phyloP scores from a whole-genome alignment of 2,888 invertebrate species.

The Tinea trinotella region DNA sequence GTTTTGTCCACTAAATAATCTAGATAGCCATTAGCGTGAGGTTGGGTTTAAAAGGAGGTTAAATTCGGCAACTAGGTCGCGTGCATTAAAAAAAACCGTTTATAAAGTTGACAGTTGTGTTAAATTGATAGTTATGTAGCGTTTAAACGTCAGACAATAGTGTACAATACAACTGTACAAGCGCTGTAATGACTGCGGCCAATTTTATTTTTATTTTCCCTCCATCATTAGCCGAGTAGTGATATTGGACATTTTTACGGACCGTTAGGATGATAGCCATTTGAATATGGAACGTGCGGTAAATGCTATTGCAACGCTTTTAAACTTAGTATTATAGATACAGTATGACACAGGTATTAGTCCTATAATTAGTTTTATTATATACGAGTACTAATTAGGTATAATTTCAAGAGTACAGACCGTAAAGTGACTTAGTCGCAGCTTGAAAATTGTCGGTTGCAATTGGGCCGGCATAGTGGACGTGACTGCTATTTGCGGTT shows the following conservation, averaged over 20 bases:
- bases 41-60: conserved; percentile 35
- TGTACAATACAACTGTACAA: conserved; percentile 28
- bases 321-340: too few species aligned
- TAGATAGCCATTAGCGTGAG: too few species aligned
- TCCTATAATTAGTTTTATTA: too few species aligned
- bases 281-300: conserved; percentile 28
- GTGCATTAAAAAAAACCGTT: conserved; percentile 28
- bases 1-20: too few species aligned
- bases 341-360: too few species aligned
- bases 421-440: too few species aligned
- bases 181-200: conserved; percentile 41
- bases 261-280: conserved; percentile 39
- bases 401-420: too few species aligned
- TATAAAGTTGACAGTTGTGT: conserved; percentile 34
- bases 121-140: conserved; percentile 28
- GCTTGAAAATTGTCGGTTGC: too few species aligned
- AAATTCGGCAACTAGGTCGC: conserved; percentile 29
- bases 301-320: conserved; percentile 25
- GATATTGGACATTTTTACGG: conserved; percentile 52
- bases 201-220: conserved; percentile 45
- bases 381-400: too few species aligned
- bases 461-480: too few species aligned
- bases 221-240: conserved; percentile 42
- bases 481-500: too few species aligned
- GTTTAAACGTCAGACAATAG: conserved; percentile 38